Conservation (phyloP, 2,888 invertebrate species). For the Hyposoter didymator region DNA sequence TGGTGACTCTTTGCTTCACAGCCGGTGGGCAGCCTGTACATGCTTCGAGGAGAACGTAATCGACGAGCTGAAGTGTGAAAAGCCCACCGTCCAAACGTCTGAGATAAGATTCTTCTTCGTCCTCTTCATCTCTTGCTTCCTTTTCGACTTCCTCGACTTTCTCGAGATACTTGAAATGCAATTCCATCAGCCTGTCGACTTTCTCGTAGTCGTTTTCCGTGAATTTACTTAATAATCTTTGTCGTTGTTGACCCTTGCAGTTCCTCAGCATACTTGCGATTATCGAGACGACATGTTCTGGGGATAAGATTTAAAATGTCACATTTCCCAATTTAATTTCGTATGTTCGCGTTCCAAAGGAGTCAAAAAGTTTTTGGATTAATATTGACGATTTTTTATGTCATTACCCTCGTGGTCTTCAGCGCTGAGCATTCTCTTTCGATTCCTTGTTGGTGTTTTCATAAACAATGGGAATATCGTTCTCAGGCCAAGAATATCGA, state of each 20-base stretch:
- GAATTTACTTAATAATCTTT: slow-evolving; percentile 96
- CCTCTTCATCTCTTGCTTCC: slow-evolving; percentile 90
- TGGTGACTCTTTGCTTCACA: slow-evolving; percentile 94
- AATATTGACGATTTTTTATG: neutral
- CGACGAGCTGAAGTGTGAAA: slow-evolving; percentile 97
- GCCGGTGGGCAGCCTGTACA: slow-evolving; percentile 90
- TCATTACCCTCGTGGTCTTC: slow-evolving; percentile 93
- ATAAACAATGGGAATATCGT: slow-evolving; percentile 99
- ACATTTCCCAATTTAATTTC: neutral
- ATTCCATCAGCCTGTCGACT: slow-evolving; percentile 97
- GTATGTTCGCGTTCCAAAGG: neutral
- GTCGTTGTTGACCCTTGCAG: slow-evolving; percentile 95
- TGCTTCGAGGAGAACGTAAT: slow-evolving; percentile 93
- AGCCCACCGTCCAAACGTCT: slow-evolving; percentile 96
- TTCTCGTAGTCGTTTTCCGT: slow-evolving; percentile 99
- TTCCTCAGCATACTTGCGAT: slow-evolving; percentile 97
- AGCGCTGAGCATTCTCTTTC: slow-evolving; percentile 91
- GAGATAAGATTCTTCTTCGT: slow-evolving; percentile 94
- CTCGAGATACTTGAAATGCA: slow-evolving; percentile 98
- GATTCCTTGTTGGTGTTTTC: slow-evolving; percentile 97
- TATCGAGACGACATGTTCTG: slow-evolving; percentile 96
- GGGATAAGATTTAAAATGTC: slow-evolving; percentile 51
- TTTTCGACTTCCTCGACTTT: slow-evolving; percentile 92
- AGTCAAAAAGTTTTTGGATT: neutral
- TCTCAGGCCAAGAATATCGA: slow-evolving; percentile 97